Percentiles rank a stretch among this genome's conserved stretches.
phyloP scores from a whole-genome alignment of 2,797 vertebrate species.

The Enteromius unitaeniatus region DNA sequence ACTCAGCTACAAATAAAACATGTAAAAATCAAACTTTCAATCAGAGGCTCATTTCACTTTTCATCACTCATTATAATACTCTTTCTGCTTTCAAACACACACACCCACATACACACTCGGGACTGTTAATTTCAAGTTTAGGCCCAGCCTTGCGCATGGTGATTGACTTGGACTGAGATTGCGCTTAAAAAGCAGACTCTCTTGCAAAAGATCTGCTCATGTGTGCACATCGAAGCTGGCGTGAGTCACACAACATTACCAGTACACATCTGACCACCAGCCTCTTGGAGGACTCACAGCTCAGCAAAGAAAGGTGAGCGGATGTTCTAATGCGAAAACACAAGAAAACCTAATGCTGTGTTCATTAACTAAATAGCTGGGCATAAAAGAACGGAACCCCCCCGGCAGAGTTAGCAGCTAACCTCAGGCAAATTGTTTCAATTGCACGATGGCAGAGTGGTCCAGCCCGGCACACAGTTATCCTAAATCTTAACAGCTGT shows the following conservation, averaged over 20 bases:
- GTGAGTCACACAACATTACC: constrained; percentile 44
- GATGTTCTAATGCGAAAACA: constrained; percentile 18
- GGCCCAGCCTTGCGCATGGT: neutral
- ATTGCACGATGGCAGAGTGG: constrained; percentile 29
- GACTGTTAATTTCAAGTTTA: constrained; percentile 1
- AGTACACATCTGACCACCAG: constrained; percentile 20
- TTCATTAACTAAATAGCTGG: constrained; percentile 46
- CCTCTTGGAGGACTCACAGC: constrained; percentile 26
- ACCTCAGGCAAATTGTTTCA: constrained; percentile 47
- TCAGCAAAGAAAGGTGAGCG: constrained; percentile 18
- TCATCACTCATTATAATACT: neutral
- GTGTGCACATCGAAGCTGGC: constrained; percentile 41
- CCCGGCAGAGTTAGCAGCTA: constrained; percentile 28
- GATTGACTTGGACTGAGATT: constrained; percentile 44
- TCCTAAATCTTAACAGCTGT: constrained; percentile 53
- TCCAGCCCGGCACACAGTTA: constrained; percentile 24
- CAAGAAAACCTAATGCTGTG: constrained; percentile 14
- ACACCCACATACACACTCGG: constrained; percentile 40
- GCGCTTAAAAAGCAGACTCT: constrained; percentile 42
- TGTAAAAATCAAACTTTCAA: neutral
- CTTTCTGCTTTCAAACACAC: constrained; percentile 47
- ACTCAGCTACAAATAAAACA: constrained; percentile 26
- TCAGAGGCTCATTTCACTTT: constrained; percentile 9
- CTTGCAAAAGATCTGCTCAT: constrained; percentile 37
- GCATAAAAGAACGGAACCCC: constrained; percentile 20